phyloP scores from a whole-genome alignment of 2,113 vertebrate species.

The Chaenocephalus aceratus region DNA sequence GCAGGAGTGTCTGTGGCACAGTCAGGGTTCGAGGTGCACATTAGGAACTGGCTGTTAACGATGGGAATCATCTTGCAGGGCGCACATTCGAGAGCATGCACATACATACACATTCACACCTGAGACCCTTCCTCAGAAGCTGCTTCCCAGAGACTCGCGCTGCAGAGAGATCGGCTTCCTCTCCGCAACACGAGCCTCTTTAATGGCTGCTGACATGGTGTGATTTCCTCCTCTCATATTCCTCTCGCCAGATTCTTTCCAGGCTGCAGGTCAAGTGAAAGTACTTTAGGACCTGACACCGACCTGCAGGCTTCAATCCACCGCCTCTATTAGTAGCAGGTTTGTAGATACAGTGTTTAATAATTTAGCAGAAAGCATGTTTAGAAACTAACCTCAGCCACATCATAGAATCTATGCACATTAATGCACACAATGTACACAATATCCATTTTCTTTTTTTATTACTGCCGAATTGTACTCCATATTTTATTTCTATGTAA shows the following conservation, averaged over 20 bases:
- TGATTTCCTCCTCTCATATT: constrained; percentile 73
- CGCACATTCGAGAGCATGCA: neutral
- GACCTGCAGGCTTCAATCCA: neutral
- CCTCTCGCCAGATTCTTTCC: constrained; percentile 72
- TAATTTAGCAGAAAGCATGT: neutral
- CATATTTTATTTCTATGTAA: no score
- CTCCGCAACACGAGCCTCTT: constrained; percentile 65
- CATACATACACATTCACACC: constrained; percentile 19
- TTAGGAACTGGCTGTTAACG: constrained; percentile 31
- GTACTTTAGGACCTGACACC: neutral
- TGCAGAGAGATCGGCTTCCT: constrained; percentile 66
- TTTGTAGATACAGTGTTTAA: neutral
- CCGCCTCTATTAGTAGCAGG: neutral
- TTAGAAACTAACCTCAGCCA: no score
- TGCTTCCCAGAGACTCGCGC: neutral
- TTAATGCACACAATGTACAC: no score
- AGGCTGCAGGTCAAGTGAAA: constrained; percentile 58
- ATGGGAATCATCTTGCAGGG: constrained; percentile 46
- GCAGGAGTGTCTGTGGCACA: neutral
- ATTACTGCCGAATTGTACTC: no score
- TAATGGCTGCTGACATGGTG: constrained; percentile 75
- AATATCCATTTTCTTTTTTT: no score
- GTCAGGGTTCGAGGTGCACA: constrained; percentile 7
- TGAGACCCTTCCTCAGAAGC: neutral
- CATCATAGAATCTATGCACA: no score